Conservation (phyloP, 2,888 invertebrate genomes). For the Nineta flava region DNA sequence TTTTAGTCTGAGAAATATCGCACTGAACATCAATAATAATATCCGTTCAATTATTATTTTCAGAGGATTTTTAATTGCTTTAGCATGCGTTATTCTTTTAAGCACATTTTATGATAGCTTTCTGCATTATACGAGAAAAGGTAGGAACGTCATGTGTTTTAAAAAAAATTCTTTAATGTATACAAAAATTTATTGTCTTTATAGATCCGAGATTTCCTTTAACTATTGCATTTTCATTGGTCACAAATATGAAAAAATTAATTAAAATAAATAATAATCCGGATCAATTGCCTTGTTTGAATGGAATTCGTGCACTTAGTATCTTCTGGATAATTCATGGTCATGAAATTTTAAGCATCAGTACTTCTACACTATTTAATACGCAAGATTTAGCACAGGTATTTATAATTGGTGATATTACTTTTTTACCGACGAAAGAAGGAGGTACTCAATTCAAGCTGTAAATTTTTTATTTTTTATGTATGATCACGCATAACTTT, state of each 20-base stretch:
- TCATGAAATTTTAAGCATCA: constrained; percentile 19
- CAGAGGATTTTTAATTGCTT: not conserved
- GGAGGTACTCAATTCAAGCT: no score
- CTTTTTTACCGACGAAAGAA: not conserved
- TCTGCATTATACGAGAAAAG: not conserved
- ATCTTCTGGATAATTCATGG: constrained; percentile 18
- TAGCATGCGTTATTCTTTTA: not conserved
- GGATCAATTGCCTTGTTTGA: constrained; percentile 6
- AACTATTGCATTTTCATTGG: not conserved
- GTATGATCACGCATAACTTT: no score
- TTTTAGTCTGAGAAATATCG: no score
- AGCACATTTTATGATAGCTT: not conserved
- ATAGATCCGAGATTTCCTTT: not conserved
- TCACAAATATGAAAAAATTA: not conserved
- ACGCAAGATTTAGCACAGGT: constrained; percentile 16
- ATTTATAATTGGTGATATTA: constrained; percentile 7
- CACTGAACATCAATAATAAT: no score
- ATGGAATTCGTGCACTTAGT: constrained; percentile 11
- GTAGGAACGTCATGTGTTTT: not conserved
- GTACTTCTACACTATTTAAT: constrained; percentile 15
- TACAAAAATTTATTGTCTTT: not conserved
- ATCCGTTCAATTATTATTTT: no score
- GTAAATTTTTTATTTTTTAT: no score
- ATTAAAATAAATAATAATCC: not conserved
- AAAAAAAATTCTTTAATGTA: not conserved